Evolutionary conservation across 2,888 invertebrate species (phyloP).

Genomic region (Ornithoptera priamus): DNA sequence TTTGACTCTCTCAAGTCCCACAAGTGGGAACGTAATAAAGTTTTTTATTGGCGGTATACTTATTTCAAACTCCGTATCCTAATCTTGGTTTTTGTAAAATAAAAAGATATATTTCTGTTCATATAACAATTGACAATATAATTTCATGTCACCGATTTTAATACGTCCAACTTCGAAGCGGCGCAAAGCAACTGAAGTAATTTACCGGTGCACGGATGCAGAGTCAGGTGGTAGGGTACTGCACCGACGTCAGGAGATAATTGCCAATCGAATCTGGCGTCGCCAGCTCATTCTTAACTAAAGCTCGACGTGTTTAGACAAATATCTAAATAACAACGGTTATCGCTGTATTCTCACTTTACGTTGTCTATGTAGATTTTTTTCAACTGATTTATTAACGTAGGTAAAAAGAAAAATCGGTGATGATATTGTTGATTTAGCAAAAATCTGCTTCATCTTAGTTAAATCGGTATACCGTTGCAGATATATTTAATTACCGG

Average conservation of each 20-base stretch:
- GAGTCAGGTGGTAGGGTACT: neutral
- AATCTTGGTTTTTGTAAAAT: too few species aligned
- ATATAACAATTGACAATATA: neutral
- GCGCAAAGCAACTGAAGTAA: neutral
- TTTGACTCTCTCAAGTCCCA: too few species aligned
- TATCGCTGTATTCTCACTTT: neutral
- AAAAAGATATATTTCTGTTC: too few species aligned
- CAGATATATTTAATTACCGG: too few species aligned
- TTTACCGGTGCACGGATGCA: constrained; percentile 7
- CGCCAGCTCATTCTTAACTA: constrained; percentile 10
- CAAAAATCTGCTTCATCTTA: too few species aligned
- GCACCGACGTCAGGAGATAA: constrained; percentile 13
- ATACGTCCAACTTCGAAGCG: neutral
- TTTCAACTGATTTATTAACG: too few species aligned
- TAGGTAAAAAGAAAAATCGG: neutral
- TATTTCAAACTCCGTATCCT: too few species aligned
- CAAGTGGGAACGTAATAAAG: too few species aligned
- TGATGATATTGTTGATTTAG: too few species aligned
- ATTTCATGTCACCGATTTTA: neutral
- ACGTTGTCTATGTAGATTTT: neutral
- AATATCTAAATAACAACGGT: neutral
- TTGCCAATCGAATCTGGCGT: constrained; percentile 16
- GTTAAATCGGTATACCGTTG: too few species aligned
- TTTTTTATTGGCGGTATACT: too few species aligned
- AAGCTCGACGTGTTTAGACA: neutral